Evolutionary conservation across 2,888 invertebrate genomes (phyloP), one percentile per base, ranked within the genome.

Genomic region (Drosophila bunnanda): DNA sequence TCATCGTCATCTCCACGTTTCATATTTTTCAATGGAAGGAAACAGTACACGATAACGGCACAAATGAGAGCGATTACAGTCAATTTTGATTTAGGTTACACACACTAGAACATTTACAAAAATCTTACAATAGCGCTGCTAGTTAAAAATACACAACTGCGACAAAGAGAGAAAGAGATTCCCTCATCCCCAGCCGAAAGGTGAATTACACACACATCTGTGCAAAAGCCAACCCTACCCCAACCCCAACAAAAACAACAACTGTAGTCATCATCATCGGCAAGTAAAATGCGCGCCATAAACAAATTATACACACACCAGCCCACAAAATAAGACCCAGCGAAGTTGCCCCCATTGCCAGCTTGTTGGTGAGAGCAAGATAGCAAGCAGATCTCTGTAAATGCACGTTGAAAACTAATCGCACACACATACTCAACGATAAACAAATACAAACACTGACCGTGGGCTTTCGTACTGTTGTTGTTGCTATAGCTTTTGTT

Each of bases 251-350:
- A 56, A 68, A 48, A 53, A 65, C 43, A 59, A 38, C 50, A 62
- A 28, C 38, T 30, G 50, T 32, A 15, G 22, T 34, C 34, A 43
- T 56, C 56, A 46, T 32, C 30, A 60, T 46, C 64, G 6, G 54
- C 61, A 53, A 52, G 61, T 69, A 64, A 87, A 84, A 73, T 73
- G 70, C 80, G 78, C 88, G 88, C 80, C 78, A 86, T 86, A 85
- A 88, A 85, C 79, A 80, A 85, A 80, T 69, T 71, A 69, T 46
- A 77, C 57, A 50, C 48, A 77, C 57, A 50, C 52, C 55, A 30
- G 66, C 46, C 54, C 36, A 64, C 56, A 50, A 34, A 55, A 25
- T 36, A 38, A 25, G 55, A 41, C 64, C 39, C 64, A 41, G 25
- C 25, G 50, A 34, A 52, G 28, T 30, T 12, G 34, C 28, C 64